phyloP scores from a whole-genome alignment of 1,140 invertebrate species.

The Solenopsis fugax region DNA sequence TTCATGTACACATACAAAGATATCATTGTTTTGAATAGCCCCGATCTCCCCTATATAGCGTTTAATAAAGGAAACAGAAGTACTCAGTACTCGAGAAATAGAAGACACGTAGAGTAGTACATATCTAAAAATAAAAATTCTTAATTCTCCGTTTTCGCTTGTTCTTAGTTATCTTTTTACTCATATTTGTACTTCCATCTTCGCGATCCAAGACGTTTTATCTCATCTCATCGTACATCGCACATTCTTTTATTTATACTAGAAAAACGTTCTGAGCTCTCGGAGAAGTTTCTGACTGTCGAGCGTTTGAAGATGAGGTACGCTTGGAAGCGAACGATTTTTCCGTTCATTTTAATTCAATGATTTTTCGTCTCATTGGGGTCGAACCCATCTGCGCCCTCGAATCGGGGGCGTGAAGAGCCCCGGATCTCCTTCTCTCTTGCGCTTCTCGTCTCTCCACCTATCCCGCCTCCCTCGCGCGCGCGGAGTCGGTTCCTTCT shows the following conservation, averaged over 20 bases:
- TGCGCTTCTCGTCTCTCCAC: constrained; percentile 29
- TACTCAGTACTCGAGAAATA: neutral
- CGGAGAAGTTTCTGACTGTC: neutral
- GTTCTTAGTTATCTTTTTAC: neutral
- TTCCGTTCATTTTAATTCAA: too few species aligned
- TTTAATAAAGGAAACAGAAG: too few species aligned
- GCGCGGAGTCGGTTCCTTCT: constrained; percentile 26
- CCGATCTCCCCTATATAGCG: too few species aligned
- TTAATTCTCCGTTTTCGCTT: neutral
- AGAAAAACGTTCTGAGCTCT: neutral
- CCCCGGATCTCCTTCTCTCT: constrained; percentile 48
- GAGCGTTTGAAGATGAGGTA: neutral
- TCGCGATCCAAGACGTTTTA: neutral
- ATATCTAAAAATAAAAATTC: neutral
- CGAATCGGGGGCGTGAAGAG: constrained; percentile 36
- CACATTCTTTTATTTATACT: neutral
- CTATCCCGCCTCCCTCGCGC: constrained; percentile 55
- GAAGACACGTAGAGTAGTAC: neutral
- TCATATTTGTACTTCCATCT: neutral
- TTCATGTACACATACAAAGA: too few species aligned
- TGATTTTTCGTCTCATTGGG: neutral
- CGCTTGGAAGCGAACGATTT: neutral
- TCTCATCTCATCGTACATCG: neutral
- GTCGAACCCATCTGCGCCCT: neutral
- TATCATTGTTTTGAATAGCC: too few species aligned